Evolutionary conservation across 2,113 vertebrate genomes (phyloP), one percentile per base, ranked within the genome.

Genomic region (Pteruthius melanotis): DNA sequence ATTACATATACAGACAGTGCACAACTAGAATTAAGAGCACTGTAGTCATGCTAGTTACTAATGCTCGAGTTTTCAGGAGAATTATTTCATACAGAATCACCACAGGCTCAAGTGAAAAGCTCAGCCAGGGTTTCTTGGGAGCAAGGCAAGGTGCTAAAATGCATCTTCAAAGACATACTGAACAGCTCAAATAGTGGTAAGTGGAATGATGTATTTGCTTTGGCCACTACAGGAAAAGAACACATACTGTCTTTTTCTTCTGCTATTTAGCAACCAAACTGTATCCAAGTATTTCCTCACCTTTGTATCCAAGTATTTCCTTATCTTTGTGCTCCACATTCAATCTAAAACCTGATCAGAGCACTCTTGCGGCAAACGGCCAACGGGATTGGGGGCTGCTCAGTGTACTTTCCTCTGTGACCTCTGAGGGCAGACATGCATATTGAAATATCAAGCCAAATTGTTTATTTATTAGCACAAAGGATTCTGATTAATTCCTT

Each of bases 241-340:
- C 2, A 79, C 6, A 3, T 5, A 3, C 40, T 78, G 65, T 37
- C 24, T 59, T 56, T 61, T 61, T 78, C 28, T 81, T 63, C 40
- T 42, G 9, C 22, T 16, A 24, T 3, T 26, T 45, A 79, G 27
- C 21, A 26, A 76, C 22, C 16, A 80, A 83, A 71, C 16, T 2
- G 0, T 6, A 13, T 7, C 27, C 6, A 35, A 35, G 4, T 18
- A 33, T 22, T 44, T 22, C 27, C 19, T 23, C 2, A 31, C 2
- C 28, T 42, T 30, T n/a, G n/a, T n/a, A 13, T 7, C 27, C 6
- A 35, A 35, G 4, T 18, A 33, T 22, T 44, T 22, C 27, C 19
- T 23, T 2, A 31, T 2, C 28, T 42, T 30, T 54, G 44, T 76
- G 33, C 39, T 45, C 35, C 37, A 7, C 11, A 33, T 31, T 79